Conservation (phyloP, 2,113 vertebrate species). For the Reinhardtius hippoglossoides region DNA sequence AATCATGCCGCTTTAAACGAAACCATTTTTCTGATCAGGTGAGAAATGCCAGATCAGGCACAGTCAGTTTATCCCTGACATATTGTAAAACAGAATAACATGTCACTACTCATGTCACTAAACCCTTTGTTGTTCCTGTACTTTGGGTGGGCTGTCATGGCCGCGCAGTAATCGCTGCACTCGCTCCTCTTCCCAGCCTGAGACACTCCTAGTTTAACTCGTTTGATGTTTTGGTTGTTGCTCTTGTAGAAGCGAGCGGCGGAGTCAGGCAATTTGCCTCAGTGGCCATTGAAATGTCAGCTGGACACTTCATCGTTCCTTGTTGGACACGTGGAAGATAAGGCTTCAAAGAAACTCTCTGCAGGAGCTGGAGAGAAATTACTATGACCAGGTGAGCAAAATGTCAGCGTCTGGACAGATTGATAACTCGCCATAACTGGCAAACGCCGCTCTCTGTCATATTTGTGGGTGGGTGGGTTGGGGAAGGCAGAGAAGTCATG, state of each 20-base stretch:
- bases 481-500: no score
- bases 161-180: constrained; percentile 19
- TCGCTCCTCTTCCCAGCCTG: constrained; percentile 5
- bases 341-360: constrained; percentile 37
- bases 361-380: constrained; percentile 28
- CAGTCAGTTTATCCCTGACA: constrained; percentile 10
- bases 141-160: constrained; percentile 23
- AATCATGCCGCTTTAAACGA: background rate
- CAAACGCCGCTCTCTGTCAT: background rate
- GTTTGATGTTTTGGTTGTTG: constrained; percentile 49
- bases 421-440: background rate
- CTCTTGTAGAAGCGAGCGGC: constrained; percentile 17
- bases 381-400: constrained; percentile 19
- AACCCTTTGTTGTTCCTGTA: constrained; percentile 18
- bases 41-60: no score
- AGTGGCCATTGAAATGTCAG: constrained; percentile 61
- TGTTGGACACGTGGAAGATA: constrained; percentile 47
- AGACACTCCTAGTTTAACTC: constrained; percentile 38
- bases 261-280: constrained; percentile 39
- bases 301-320: constrained; percentile 40
- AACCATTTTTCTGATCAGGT: background rate
- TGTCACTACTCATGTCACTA: constrained; percentile 12
- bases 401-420: constrained; percentile 30
- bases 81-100: constrained; percentile 10
- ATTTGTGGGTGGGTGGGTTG: background rate